Percentiles rank a stretch among this genome's conserved stretches.
phyloP scores from a whole-genome alignment of 2,113 vertebrate species.

The Albula glossodonta region DNA sequence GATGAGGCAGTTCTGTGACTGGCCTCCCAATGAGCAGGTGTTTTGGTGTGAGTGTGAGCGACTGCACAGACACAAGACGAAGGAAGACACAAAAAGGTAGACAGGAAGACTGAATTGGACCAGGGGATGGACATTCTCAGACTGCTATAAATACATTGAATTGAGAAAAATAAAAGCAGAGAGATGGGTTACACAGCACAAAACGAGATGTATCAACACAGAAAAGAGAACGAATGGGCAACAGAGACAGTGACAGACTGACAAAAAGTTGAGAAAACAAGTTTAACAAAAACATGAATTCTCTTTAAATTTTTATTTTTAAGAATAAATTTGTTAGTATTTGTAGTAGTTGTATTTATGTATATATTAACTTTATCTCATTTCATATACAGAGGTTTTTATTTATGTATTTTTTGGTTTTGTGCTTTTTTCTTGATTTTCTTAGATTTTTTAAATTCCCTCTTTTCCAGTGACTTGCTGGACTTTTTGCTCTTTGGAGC shows the following conservation, averaged over 20 bases:
- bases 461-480: slow-evolving; percentile 59
- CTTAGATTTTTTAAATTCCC: slow-evolving; percentile 48
- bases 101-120: not conserved
- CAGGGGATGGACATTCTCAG: not conserved
- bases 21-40: slow-evolving; percentile 3
- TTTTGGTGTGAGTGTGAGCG: not conserved
- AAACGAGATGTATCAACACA: not conserved
- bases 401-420: slow-evolving; percentile 52
- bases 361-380: slow-evolving; percentile 57
- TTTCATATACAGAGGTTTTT: slow-evolving; percentile 59
- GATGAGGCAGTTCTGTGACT: not conserved
- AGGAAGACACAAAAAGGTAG: not conserved
- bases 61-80: not conserved
- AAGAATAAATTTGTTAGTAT: slow-evolving; percentile 73
- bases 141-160: not conserved
- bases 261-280: slow-evolving; percentile 52
- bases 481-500: slow-evolving; percentile 48
- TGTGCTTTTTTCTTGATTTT: slow-evolving; percentile 55
- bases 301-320: slow-evolving; percentile 71
- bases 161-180: not conserved
- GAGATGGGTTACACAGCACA: not conserved
- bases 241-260: slow-evolving; percentile 62
- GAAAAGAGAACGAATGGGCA: not conserved
- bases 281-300: slow-evolving; percentile 71
- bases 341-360: slow-evolving; percentile 53